Evolutionary conservation across 1,140 invertebrate genomes (phyloP).

Genomic region (Nixonia krombeini): DNA sequence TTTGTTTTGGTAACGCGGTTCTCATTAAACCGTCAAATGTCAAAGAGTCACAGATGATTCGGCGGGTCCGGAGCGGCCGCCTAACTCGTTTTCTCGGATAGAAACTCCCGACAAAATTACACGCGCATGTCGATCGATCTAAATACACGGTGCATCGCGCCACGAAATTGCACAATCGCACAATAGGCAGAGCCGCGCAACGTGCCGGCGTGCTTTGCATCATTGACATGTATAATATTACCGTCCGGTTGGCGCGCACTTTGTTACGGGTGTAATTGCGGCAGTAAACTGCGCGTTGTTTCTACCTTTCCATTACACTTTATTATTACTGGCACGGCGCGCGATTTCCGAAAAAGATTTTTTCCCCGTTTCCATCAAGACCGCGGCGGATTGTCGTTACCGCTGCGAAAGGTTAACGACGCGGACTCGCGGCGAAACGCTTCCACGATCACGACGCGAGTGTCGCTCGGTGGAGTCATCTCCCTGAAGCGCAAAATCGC

Average conservation of each 20-base stretch:
- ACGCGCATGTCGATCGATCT: slow-evolving; percentile 1
- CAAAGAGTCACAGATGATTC: background rate
- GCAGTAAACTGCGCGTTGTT: too few relatives aligned
- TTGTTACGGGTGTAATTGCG: too few relatives aligned
- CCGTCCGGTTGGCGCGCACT: background rate
- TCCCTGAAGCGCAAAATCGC: too few relatives aligned
- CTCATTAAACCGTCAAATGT: background rate
- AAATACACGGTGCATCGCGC: background rate
- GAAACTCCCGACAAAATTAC: background rate
- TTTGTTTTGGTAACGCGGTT: background rate
- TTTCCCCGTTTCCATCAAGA: too few relatives aligned
- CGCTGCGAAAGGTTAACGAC: too few relatives aligned
- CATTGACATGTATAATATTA: background rate
- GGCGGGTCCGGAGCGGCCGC: background rate
- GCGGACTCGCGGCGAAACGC: too few relatives aligned
- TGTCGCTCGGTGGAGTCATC: too few relatives aligned
- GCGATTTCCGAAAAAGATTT: too few relatives aligned
- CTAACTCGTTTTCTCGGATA: background rate
- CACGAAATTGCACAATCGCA: background rate
- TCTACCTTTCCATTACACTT: too few relatives aligned
- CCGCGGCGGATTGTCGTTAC: too few relatives aligned
- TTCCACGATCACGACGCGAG: too few relatives aligned
- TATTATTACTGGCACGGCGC: too few relatives aligned
- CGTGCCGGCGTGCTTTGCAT: background rate
- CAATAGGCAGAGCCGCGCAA: background rate